Evolutionary conservation across 1,140 invertebrate genomes (phyloP).

Genomic region (Achatina immaculata): DNA sequence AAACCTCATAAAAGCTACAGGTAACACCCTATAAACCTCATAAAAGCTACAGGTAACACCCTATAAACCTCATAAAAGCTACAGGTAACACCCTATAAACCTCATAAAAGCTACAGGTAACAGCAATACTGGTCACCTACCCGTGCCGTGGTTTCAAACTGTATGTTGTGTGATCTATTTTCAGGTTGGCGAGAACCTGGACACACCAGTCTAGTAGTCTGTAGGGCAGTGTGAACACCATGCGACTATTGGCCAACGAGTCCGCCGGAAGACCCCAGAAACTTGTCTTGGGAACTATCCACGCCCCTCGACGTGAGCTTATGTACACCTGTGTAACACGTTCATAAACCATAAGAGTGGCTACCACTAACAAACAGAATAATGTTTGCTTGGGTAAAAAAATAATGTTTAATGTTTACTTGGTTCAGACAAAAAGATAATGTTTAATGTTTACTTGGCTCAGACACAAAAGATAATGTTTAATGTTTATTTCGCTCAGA

Average conservation of each 20-base stretch:
- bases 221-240: conserved; percentile 62
- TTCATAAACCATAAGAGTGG: background rate
- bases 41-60: too few species aligned
- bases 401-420: too few species aligned
- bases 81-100: too few species aligned
- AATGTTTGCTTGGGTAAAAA: background rate
- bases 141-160: conserved; percentile 61
- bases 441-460: too few species aligned
- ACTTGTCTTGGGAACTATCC: conserved; percentile 68
- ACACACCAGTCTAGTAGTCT: conserved; percentile 65
- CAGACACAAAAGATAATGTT: too few species aligned
- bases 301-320: conserved; percentile 66
- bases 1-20: too few species aligned
- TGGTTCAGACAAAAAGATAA: too few species aligned
- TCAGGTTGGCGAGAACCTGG: conserved; percentile 63
- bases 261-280: conserved; percentile 68
- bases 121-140: conserved; percentile 33
- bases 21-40: too few species aligned
- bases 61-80: too few species aligned
- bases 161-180: conserved; percentile 58
- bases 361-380: background rate
- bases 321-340: conserved; percentile 65
- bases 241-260: conserved; percentile 61
- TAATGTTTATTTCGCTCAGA: too few species aligned
- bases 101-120: too few species aligned